A percentile compares a stretch with the other conserved stretches of the same genome.
Evolutionary conservation across 2,888 invertebrate genomes (phyloP).

Genomic region (Drosophila melanosoma): DNA sequence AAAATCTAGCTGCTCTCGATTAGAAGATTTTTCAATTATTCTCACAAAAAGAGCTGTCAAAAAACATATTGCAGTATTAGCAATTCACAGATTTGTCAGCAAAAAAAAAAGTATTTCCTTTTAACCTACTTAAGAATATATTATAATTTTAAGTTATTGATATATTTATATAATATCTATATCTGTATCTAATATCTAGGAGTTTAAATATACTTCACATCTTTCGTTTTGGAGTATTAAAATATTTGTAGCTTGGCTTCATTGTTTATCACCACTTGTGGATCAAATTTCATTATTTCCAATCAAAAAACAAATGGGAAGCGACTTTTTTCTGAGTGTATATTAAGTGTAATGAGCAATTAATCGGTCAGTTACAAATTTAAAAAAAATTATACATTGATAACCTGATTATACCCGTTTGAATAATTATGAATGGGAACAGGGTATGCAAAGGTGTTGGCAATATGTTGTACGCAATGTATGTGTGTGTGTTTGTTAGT

Average conservation of each 20-base stretch:
- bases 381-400: background rate
- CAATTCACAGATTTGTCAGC: too few species aligned
- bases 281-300: background rate
- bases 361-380: background rate
- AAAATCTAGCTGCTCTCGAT: background rate
- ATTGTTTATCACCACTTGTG: background rate
- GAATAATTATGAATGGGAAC: background rate
- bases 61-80: too few species aligned
- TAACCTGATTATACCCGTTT: background rate
- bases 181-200: background rate
- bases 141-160: too few species aligned
- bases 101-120: background rate
- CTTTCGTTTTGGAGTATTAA: background rate
- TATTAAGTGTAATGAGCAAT: background rate
- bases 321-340: background rate
- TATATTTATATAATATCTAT: background rate
- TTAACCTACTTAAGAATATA: background rate
- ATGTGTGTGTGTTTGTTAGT: background rate
- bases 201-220: background rate
- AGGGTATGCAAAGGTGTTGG: slow-evolving; percentile 28
- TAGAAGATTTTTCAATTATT: background rate
- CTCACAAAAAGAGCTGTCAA: too few species aligned
- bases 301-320: background rate
- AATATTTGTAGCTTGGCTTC: background rate
- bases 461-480: slow-evolving; percentile 29